A percentile compares a stretch with the other conserved stretches of the same genome.
Evolutionary conservation across 1,140 invertebrate genomes (phyloP).

Genomic region (Heliconius nattereri): DNA sequence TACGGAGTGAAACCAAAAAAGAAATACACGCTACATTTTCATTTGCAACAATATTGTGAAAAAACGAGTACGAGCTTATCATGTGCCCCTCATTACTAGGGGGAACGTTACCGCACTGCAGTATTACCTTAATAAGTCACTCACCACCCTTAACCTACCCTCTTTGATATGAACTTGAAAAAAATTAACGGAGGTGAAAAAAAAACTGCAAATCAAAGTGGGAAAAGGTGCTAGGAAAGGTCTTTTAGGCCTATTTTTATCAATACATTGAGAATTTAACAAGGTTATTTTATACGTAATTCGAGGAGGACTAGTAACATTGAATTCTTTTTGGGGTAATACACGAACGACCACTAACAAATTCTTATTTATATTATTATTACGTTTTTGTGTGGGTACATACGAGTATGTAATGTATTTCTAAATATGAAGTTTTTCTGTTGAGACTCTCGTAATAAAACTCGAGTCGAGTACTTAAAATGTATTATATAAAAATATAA

Average conservation of each 20-base stretch:
- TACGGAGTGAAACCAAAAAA: neutral
- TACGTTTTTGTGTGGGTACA: neutral
- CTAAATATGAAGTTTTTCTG: neutral
- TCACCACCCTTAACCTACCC: neutral
- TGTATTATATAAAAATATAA: neutral
- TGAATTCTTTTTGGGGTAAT: neutral
- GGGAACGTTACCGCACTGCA: neutral
- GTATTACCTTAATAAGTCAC: slow-evolving; percentile 4
- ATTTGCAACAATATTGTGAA: neutral
- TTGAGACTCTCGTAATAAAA: neutral
- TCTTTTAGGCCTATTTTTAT: neutral
- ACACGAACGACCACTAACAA: neutral
- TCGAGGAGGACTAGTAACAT: neutral
- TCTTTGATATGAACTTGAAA: neutral
- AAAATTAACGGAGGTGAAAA: neutral
- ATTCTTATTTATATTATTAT: neutral
- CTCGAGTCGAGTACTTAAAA: neutral
- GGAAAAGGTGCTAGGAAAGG: neutral
- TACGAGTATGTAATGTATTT: neutral
- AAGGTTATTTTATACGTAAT: slow-evolving; percentile 3
- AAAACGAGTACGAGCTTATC: neutral
- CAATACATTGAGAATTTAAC: neutral
- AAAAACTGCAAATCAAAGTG: neutral
- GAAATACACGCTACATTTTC: neutral
- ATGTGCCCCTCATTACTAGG: neutral